A percentile compares a stretch with the other conserved stretches of the same genome.
Evolutionary conservation across 2,797 vertebrate species (phyloP).

Genomic region (Phoebastria nigripes): DNA sequence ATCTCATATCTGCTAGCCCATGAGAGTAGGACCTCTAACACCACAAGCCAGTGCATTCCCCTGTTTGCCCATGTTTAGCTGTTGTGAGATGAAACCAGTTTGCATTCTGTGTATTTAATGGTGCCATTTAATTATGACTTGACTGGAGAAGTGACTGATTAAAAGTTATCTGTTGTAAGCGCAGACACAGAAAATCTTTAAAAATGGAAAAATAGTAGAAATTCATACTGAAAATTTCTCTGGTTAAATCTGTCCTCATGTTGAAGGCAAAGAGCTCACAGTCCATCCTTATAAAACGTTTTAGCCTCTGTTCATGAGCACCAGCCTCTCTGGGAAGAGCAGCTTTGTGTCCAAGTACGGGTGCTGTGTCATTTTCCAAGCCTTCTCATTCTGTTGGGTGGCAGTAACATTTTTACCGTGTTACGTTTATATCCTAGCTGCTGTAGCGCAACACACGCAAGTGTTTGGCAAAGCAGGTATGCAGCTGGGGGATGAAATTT

Average conservation of each 20-base stretch:
- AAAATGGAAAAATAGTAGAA: not conserved
- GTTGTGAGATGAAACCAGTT: not conserved
- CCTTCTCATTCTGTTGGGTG: not conserved
- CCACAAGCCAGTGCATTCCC: accelerated
- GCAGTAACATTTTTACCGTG: not conserved
- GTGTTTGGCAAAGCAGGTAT: not conserved
- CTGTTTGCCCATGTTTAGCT: not conserved
- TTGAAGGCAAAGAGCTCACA: not conserved
- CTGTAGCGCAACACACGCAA: not conserved
- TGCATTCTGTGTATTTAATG: not conserved
- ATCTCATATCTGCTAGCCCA: not conserved
- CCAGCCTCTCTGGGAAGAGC: not conserved
- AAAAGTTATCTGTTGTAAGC: not conserved
- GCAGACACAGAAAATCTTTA: not conserved
- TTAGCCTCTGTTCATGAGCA: not conserved
- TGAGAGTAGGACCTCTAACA: not conserved
- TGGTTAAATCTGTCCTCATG: not conserved
- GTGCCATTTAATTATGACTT: not conserved
- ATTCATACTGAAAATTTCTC: not conserved
- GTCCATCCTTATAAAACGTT: not conserved
- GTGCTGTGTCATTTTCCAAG: not conserved
- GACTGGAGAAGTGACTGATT: not conserved
- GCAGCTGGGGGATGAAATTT: not conserved
- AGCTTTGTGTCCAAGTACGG: not conserved
- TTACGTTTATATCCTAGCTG: not conserved